These are phyloP conservation scores for Melanostoma mellinum DNA, from an alignment of 2,888 invertebrate species.

Conservation along the genomic window DNA sequence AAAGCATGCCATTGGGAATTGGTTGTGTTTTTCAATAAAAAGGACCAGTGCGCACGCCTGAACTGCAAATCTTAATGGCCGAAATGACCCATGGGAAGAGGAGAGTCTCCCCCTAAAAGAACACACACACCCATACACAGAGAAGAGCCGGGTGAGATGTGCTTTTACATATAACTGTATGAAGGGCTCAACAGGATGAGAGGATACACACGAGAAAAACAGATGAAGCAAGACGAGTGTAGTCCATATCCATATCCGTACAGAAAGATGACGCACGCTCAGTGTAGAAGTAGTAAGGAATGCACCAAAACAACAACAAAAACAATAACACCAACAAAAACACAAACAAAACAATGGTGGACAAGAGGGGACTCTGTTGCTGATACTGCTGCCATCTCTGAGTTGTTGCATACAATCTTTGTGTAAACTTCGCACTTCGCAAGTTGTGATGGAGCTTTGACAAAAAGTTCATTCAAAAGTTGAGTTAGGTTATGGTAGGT, in stretches of 20 bases:
- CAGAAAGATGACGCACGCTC: constrained; percentile 62
- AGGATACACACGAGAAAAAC: constrained; percentile 29
- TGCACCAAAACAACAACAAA: background rate
- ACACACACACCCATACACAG: background rate
- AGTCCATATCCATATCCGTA: constrained; percentile 18
- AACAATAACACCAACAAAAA: constrained; percentile 19
- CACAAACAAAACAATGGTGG: constrained; percentile 37
- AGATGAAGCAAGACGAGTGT: constrained; percentile 27
- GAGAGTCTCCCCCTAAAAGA: constrained; percentile 15
- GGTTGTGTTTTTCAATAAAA: constrained; percentile 30
- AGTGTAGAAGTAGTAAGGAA: constrained; percentile 15
- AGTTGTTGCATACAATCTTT: constrained; percentile 66
- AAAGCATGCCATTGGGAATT: constrained; percentile 59
- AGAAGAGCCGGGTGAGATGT: background rate
- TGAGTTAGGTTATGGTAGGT: constrained; percentile 65
- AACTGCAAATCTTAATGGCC: constrained; percentile 73
- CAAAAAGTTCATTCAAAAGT: constrained; percentile 49
- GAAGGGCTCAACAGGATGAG: constrained; percentile 35
- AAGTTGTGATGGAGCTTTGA: constrained; percentile 22
- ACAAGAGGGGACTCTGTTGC: constrained; percentile 19
- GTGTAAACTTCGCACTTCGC: constrained; percentile 56
- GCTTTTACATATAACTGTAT: constrained; percentile 8
- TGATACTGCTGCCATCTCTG: constrained; percentile 71
- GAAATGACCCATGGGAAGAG: constrained; percentile 68
- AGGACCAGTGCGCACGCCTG: constrained; percentile 69